These are phyloP conservation scores for Pipa parva DNA, from an alignment of 2,113 vertebrate species.

Conservation along the genomic window DNA sequence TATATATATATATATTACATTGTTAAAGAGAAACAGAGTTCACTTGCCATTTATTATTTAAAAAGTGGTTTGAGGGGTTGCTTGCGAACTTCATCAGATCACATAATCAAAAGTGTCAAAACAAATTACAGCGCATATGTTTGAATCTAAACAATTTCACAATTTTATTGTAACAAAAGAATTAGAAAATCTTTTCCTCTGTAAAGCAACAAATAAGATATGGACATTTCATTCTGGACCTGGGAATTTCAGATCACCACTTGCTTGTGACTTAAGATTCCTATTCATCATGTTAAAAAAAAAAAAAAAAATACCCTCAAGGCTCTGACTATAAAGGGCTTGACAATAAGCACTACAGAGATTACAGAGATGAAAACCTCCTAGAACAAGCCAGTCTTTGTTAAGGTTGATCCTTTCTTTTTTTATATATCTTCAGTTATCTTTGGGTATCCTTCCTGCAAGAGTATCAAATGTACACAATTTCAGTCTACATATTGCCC, in stretches of 20 bases:
- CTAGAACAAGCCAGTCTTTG: slow-evolving; percentile 29
- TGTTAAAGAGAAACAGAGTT: no score
- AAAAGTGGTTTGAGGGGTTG: no score
- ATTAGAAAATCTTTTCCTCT: no score
- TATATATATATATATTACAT: no score
- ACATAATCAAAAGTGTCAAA: no score
- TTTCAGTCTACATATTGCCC: background rate
- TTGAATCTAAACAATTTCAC: no score
- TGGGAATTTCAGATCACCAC: slow-evolving; percentile 2
- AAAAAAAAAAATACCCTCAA: background rate
- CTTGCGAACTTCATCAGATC: no score
- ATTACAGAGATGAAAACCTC: slow-evolving; percentile 39
- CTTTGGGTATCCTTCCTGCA: slow-evolving; percentile 36
- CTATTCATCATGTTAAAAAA: slow-evolving; percentile 14
- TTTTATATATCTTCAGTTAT: slow-evolving; percentile 33
- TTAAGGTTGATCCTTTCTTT: slow-evolving; percentile 19
- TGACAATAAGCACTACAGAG: slow-evolving; percentile 33
- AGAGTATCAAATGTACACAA: slow-evolving; percentile 32
- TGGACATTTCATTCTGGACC: no score
- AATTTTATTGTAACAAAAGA: no score
- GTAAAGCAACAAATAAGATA: no score
- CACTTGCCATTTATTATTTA: no score
- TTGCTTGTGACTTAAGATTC: slow-evolving; percentile 15
- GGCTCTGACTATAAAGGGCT: slow-evolving; percentile 12
- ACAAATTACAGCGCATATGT: no score